A percentile compares a stretch with the other conserved stretches of the same genome.
Evolutionary conservation across 2,797 vertebrate genomes (phyloP).

Genomic region (Danio tinwini): DNA sequence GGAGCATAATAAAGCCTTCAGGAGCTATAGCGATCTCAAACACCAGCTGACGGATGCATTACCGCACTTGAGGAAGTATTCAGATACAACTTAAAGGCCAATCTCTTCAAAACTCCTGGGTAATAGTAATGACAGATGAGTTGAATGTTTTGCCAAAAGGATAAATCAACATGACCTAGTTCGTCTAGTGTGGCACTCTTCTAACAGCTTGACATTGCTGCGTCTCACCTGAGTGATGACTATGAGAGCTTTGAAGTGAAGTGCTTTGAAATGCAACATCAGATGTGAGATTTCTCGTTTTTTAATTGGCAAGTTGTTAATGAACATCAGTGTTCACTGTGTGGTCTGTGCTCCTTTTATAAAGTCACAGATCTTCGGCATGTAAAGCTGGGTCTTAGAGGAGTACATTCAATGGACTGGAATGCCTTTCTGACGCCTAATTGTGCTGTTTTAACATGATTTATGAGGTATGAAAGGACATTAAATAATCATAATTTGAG

Average conservation of each 20-base stretch:
- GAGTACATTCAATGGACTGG: background rate
- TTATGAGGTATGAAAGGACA: background rate
- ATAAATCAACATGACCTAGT: constrained; percentile 24
- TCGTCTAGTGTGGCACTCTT: constrained; percentile 17
- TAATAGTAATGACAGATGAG: constrained; percentile 13
- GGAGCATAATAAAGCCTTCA: background rate
- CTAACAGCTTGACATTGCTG: constrained; percentile 19
- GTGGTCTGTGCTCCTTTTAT: constrained; percentile 30
- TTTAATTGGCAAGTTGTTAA: constrained; percentile 43
- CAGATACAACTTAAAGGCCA: constrained; percentile 10
- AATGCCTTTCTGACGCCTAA: background rate
- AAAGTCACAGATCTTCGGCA: background rate
- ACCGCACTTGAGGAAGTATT: background rate
- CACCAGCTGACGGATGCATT: background rate
- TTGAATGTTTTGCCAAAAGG: background rate
- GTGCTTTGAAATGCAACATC: constrained; percentile 50
- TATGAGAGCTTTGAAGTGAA: constrained; percentile 52
- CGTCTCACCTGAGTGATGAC: constrained; percentile 40
- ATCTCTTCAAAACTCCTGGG: background rate
- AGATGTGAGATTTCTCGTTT: constrained; percentile 31
- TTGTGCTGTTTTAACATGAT: background rate
- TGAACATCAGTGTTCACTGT: constrained; percentile 1
- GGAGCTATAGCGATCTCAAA: constrained; percentile 10
- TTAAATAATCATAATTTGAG: background rate
- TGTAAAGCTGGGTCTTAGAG: background rate